These are phyloP conservation scores for Hoplostethus atlanticus DNA, from an alignment of 2,797 vertebrate species.

Conservation along the genomic window DNA sequence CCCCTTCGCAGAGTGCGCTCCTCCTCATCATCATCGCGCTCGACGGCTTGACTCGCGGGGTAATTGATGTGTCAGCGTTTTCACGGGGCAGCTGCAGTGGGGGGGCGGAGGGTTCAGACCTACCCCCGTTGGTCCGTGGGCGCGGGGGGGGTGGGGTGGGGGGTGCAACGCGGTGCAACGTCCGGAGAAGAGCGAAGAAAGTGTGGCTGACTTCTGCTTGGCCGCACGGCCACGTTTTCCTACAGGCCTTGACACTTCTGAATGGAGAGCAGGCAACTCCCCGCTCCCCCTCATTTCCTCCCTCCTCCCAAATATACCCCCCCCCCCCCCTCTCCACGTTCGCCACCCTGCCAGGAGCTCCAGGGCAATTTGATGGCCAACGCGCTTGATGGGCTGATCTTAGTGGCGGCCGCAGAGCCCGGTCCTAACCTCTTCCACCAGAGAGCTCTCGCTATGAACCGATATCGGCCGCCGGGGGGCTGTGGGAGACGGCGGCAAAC, in stretches of 20 bases:
- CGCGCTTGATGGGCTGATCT: constrained; percentile 52
- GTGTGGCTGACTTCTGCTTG: constrained; percentile 37
- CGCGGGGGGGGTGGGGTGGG: background rate
- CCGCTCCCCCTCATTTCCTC: background rate
- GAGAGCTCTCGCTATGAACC: constrained; percentile 14
- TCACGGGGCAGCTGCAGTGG: constrained; percentile 68
- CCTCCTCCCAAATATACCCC: constrained; percentile 28
- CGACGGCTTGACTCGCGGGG: constrained; percentile 33
- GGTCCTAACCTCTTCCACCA: constrained; percentile 41
- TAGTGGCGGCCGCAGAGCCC: constrained; percentile 50
- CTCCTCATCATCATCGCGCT: constrained; percentile 59
- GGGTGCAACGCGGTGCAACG: constrained; percentile 47
- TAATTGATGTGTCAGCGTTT: constrained; percentile 82
- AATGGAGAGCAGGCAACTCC: constrained; percentile 24
- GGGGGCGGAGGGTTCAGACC: constrained; percentile 58
- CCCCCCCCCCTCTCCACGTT: background rate
- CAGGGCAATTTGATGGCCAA: constrained; percentile 40
- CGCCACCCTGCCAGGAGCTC: constrained; percentile 24
- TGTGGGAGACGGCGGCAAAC: constrained; percentile 37
- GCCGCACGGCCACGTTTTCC: constrained; percentile 46
- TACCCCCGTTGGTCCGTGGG: constrained; percentile 36
- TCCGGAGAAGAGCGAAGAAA: constrained; percentile 32
- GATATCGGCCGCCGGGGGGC: constrained; percentile 40
- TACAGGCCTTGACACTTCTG: constrained; percentile 51
- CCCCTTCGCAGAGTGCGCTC: constrained; percentile 45